Conservation (phyloP, 2,888 invertebrate genomes). For the Mimas tiliae region DNA sequence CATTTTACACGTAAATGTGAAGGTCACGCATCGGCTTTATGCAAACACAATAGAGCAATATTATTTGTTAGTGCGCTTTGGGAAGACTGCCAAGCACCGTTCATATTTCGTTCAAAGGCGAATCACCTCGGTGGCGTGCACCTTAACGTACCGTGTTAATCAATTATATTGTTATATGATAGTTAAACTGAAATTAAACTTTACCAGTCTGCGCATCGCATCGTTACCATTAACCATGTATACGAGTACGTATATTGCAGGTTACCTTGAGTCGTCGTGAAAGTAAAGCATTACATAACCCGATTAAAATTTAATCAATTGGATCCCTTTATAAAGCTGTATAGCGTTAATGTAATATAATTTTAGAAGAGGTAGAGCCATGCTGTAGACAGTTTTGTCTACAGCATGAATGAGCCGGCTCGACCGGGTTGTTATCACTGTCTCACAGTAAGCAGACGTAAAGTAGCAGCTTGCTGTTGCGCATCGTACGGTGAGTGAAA, state of each 20-base stretch:
- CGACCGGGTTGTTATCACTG: no score
- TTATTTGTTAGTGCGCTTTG: conserved; percentile 51
- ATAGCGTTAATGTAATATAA: conserved; percentile 31
- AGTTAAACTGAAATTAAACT: conserved; percentile 21
- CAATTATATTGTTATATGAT: conserved; percentile 29
- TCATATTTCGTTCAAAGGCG: conserved; percentile 52
- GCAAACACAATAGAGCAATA: conserved; percentile 50
- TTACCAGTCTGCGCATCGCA: conserved; percentile 1
- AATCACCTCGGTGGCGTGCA: conserved; percentile 49
- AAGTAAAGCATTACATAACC: conserved; percentile 31
- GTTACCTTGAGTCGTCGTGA: conserved; percentile 11
- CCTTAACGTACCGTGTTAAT: conserved; percentile 38
- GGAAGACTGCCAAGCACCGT: conserved; percentile 62
- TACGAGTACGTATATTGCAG: no score
- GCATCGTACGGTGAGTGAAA: no score
- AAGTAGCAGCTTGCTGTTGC: no score
- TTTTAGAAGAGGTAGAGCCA: no score
- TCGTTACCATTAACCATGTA: conserved; percentile 8
- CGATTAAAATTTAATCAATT: neutral
- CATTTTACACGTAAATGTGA: conserved; percentile 44
- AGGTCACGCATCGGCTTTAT: conserved; percentile 47
- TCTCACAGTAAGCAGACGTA: no score
- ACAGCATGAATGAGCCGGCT: no score
- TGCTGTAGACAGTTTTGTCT: no score
- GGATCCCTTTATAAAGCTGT: conserved; percentile 15